Evolutionary conservation across 2,113 vertebrate genomes (phyloP), one percentile per base, ranked within the genome.

Genomic region (Prietella phreatophila): DNA sequence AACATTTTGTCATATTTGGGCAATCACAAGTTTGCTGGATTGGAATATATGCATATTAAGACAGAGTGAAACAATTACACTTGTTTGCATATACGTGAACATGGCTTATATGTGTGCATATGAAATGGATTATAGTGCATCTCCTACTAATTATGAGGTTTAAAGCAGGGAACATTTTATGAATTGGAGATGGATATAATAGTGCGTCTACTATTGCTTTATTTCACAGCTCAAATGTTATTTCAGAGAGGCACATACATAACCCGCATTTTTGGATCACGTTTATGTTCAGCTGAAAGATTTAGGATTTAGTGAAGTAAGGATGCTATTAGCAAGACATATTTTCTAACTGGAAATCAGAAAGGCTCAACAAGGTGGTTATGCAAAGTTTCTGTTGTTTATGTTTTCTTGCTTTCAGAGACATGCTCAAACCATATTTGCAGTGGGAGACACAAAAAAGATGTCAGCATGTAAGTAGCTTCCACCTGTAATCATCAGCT

Each of bases 1-100:
- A 56, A 19, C 6, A 8, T 50, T 8, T 36, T 36, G 1, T 7
- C 2, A 50, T 39, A 36, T 39, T 30, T 61, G 19, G 47, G 11
- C 33, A 82, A 42, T 82, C 17, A 19, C 42, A 53, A 47, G 76
- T 30, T 30, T 67, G n/a, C n/a, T 30, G 65, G 14, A 67, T 33
- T 67, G 65, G 65, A 67, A n/a, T 75, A 56, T 15, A 84, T 83
- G 79, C 79, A 36, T 55, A 89, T 91, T 90, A 87, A 91, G 87
- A 88, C 84, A 88, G 90, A 92, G 86, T 85, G 87, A 92, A 91
- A 95, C 93, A 95, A 96, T 94, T 90, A 73, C 19, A 22, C 92
- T 94, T 85, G 39, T 93, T 92, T 93, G 92, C 93, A 93, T 92
- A 92, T 50, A 71, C 50, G 93, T 93, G 91, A 93, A 91, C 90